Conservation (phyloP, 2,113 vertebrate species). For the Lasiurus borealis region DNA sequence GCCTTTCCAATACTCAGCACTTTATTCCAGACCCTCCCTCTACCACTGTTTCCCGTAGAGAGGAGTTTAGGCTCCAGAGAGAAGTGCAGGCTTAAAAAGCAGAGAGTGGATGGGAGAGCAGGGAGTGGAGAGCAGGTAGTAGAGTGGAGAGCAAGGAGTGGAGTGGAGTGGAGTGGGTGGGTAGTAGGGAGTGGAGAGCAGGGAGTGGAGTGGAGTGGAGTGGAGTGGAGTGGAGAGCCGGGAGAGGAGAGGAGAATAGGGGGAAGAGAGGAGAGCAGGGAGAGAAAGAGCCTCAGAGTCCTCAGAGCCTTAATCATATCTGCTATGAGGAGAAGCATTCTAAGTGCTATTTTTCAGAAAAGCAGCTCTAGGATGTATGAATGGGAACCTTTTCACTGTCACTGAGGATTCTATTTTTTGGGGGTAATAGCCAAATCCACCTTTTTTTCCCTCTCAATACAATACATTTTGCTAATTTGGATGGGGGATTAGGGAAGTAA, state of each 20-base stretch:
- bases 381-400: not conserved
- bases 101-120: no score
- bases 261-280: no score
- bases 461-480: not conserved
- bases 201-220: no score
- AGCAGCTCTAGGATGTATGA: not conserved
- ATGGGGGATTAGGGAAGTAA: not conserved
- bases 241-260: no score
- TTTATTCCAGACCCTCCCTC: accelerated
- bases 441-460: not conserved
- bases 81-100: no score
- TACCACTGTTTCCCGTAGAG: not conserved
- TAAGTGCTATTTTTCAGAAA: not conserved
- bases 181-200: no score
- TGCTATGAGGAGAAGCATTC: not conserved
- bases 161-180: no score
- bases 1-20: accelerated
- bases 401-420: not conserved
- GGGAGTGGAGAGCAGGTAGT: no score
- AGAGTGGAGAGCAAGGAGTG: no score
- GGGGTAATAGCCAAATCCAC: not conserved
- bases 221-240: no score
- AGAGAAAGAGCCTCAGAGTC: not conserved
- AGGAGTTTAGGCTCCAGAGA: not conserved
- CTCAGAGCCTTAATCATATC: not conserved